Evolutionary conservation across 2,888 invertebrate genomes (phyloP).

Genomic region (Agelastica alni): DNA sequence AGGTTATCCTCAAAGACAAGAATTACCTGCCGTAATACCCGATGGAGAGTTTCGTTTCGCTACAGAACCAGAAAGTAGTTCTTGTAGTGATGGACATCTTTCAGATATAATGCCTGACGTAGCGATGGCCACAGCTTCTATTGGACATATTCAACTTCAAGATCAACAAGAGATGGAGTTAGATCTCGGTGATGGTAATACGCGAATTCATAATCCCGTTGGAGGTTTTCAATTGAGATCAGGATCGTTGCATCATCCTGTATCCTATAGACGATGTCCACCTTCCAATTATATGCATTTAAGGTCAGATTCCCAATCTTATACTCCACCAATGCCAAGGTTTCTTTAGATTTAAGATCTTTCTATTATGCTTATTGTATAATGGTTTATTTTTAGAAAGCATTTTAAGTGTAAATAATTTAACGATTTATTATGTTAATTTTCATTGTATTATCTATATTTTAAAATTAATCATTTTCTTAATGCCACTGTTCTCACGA

Average conservation of each 20-base stretch:
- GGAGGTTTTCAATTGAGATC: slow-evolving; percentile 43
- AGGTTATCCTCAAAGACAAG: slow-evolving; percentile 60
- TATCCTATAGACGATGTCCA: slow-evolving; percentile 46
- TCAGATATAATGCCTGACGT: slow-evolving; percentile 90
- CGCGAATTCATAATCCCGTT: slow-evolving; percentile 61
- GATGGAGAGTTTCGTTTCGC: slow-evolving; percentile 62
- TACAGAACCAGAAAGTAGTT: slow-evolving; percentile 60
- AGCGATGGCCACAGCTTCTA: slow-evolving; percentile 84
- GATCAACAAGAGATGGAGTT: slow-evolving; percentile 71
- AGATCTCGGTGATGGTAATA: slow-evolving; percentile 84
- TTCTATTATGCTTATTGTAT: slow-evolving; percentile 35
- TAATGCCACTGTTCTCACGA: too few relatives aligned
- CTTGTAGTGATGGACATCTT: slow-evolving; percentile 71
- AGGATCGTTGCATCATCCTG: slow-evolving; percentile 47
- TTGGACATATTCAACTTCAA: slow-evolving; percentile 68
- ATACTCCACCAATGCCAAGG: slow-evolving; percentile 45
- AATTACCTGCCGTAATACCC: slow-evolving; percentile 68
- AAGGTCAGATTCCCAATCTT: slow-evolving; percentile 45
- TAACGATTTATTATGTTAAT: too few relatives aligned
- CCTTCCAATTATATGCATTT: slow-evolving; percentile 50
- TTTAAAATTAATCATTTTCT: too few relatives aligned
- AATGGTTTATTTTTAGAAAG: slow-evolving; percentile 13
- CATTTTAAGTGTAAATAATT: slow-evolving; percentile 6
- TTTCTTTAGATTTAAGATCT: slow-evolving; percentile 48
- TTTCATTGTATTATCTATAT: too few relatives aligned